Percentiles rank a stretch among this genome's conserved stretches.
phyloP scores from a whole-genome alignment of 2,113 vertebrate genomes.

The Chionodraco myersi region DNA sequence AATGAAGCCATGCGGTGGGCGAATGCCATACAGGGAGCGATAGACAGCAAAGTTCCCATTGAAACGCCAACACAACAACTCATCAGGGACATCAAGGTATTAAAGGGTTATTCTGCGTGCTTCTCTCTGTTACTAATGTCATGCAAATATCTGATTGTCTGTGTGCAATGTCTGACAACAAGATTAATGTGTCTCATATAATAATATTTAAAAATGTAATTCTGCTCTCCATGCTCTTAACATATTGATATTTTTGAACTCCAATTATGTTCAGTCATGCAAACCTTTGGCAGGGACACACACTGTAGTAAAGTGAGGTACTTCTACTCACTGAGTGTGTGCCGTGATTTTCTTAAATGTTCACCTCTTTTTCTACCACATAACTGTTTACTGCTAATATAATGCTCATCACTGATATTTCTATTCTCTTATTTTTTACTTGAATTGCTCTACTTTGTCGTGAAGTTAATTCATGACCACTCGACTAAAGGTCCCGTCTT shows the following conservation, averaged over 20 bases:
- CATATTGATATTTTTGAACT: constrained; percentile 47
- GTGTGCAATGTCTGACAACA: background rate
- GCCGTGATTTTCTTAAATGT: constrained; percentile 46
- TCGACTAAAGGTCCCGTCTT: background rate
- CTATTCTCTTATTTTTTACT: background rate
- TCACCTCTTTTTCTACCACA: constrained; percentile 1
- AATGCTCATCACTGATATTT: background rate
- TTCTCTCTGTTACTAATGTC: background rate
- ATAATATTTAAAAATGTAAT: background rate
- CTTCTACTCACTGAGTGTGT: constrained; percentile 66
- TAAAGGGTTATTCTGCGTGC: constrained; percentile 7
- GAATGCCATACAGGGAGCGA: constrained; percentile 91
- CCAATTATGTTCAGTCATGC: constrained; percentile 70
- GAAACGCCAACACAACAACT: constrained; percentile 95
- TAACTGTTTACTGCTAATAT: constrained; percentile 7
- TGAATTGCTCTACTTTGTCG: background rate
- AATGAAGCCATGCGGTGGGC: constrained; percentile 94
- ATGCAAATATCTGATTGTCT: background rate
- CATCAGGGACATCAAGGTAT: constrained; percentile 94
- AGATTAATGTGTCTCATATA: background rate
- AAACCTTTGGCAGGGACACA: constrained; percentile 74
- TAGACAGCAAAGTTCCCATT: constrained; percentile 93
- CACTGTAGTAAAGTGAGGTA: constrained; percentile 83
- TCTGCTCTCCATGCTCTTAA: constrained; percentile 4
- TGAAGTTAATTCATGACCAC: background rate